Base-by-base conservation (phyloP, 2,797 vertebrate genomes). In the Anniella stebbinsi region DNA sequence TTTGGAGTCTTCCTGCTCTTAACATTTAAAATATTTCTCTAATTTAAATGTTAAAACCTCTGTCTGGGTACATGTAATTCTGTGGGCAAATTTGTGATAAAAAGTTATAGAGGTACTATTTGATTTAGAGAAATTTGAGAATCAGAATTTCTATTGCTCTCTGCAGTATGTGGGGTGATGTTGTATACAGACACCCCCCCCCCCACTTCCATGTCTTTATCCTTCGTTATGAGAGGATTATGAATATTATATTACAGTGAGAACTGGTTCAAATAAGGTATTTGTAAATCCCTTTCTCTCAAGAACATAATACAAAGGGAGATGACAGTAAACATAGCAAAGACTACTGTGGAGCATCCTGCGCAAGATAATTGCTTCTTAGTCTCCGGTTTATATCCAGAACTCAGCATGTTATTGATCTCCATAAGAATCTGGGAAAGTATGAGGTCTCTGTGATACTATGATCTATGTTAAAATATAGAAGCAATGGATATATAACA, bases 91-190 rank as follows among this genome's bases (percentile, higher is more conserved):
- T 87, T 75, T 76, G n/a, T 83, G 36, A 86, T 25, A 80, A 28
- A 81, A 66, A 77, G 15, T 72, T 6, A 80, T 5, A 89, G 10
- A 48, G 23, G 51, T 82, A 30, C 7, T n/a, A 17, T 85, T 69
- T 80, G 81, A 84, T 89, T 41, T 87, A 23, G 33, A 82, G 17
- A 38, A 69, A 69, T 67, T 30, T 13, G 80, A 45, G 48, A 88
- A 38, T 69, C 23, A 6, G 1, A 33, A 57, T 88, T 91, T 86
- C 69, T 51, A 12, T n/a, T 18, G 15, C 33, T 30, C 67, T 80
- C 48, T 63, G 30, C 21, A 33, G 48, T 77, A 76, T 80, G 30
- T 70, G 57, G 3, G 5, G 9, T 33, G 15, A 45, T 33, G 17
- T 3, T 48, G 17, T 36, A 11, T 15, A 57, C 30, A 33, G 1